These are phyloP conservation scores for Leptobrachium ailaonicum DNA, from an alignment of 2,113 vertebrate genomes.

Conservation along the genomic window DNA sequence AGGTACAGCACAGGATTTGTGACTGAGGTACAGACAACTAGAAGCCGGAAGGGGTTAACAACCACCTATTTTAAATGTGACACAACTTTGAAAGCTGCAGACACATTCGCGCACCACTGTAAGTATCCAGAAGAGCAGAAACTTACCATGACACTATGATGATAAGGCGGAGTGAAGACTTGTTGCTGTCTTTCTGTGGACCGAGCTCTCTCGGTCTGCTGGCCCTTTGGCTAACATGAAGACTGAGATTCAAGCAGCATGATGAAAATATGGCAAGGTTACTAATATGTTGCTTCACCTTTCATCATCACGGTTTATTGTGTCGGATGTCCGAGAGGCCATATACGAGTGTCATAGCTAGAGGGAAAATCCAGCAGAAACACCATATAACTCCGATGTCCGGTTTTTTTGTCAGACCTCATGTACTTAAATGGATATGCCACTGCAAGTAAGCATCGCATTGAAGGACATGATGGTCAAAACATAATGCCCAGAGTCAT, in stretches of 20 bases:
- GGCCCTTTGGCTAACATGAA: background rate
- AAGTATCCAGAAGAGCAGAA: constrained; percentile 5
- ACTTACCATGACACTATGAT: constrained; percentile 7
- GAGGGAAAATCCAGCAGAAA: constrained; percentile 13
- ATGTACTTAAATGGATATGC: background rate
- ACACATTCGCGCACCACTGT: background rate
- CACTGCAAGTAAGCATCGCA: constrained; percentile 7
- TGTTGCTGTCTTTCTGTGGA: constrained; percentile 7
- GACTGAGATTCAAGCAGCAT: constrained; percentile 1
- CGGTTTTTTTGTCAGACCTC: background rate
- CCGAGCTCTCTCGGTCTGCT: constrained; percentile 1
- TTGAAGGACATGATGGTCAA: constrained; percentile 3
- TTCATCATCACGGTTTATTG: background rate
- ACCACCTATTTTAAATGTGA: background rate
- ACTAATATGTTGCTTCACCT: constrained; percentile 4
- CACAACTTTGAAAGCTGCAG: constrained; percentile 2
- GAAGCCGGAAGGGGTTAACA: background rate
- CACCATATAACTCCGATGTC: background rate
- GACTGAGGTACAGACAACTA: background rate
- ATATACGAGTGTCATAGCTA: background rate
- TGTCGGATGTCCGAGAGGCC: background rate
- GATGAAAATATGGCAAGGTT: constrained; percentile 8
- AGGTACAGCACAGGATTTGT: constrained; percentile 3
- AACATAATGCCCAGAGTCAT: background rate
- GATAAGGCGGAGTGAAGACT: constrained; percentile 11